phyloP scores from a whole-genome alignment of 2,113 vertebrate genomes.

The Cebidichthys violaceus region DNA sequence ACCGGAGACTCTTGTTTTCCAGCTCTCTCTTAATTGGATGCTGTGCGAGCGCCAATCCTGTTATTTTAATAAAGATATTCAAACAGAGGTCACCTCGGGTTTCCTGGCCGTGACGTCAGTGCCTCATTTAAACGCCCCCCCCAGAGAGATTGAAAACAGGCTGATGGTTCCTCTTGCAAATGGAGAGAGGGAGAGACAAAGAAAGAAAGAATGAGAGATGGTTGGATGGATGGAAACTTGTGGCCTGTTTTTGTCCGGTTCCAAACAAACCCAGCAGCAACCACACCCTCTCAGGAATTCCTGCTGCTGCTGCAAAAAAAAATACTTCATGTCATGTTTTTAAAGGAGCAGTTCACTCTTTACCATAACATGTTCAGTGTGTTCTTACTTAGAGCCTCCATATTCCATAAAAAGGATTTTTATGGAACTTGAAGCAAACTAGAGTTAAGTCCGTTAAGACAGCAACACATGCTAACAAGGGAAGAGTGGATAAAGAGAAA shows the following conservation, averaged over 20 bases:
- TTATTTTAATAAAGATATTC: conserved; percentile 53
- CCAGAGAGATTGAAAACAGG: conserved; percentile 57
- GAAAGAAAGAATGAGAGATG: conserved; percentile 14
- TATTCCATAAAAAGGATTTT: conserved; percentile 4
- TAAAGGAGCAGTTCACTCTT: conserved; percentile 43
- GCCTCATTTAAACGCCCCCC: conserved; percentile 53
- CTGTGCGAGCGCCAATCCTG: conserved; percentile 28
- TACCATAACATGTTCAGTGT: conserved; percentile 17
- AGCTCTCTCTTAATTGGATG: conserved; percentile 41
- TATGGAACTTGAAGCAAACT: neutral
- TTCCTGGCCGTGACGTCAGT: conserved; percentile 59
- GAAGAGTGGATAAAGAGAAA: neutral
- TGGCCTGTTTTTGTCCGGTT: conserved; percentile 70
- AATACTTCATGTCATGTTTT: conserved; percentile 62
- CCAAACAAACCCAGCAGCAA: conserved; percentile 65
- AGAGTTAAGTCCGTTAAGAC: neutral
- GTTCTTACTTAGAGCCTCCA: neutral
- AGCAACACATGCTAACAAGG: too few relatives aligned
- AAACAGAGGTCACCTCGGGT: conserved; percentile 55
- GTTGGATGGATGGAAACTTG: conserved; percentile 68
- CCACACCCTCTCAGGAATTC: conserved; percentile 81
- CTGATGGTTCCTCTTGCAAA: conserved; percentile 31
- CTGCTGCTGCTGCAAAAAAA: conserved; percentile 59
- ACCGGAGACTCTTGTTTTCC: conserved; percentile 7
- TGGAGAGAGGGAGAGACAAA: conserved; percentile 41